These are phyloP conservation scores for Trematomus loennbergii DNA, from an alignment of 2,113 vertebrate genomes.

Conservation along the genomic window DNA sequence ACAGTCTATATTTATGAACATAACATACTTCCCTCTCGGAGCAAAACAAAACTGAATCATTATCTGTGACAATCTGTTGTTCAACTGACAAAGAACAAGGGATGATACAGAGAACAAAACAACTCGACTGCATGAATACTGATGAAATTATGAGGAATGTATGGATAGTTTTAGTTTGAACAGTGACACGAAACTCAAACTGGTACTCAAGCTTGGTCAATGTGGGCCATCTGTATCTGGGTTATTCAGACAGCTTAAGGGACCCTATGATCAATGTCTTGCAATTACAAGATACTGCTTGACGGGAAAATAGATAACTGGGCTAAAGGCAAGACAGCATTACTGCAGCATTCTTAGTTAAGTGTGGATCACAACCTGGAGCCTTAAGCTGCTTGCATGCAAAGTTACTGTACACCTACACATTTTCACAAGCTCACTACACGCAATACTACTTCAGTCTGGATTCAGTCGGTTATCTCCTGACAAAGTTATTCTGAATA, in stretches of 20 bases:
- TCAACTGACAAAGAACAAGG: not conserved
- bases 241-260: not conserved
- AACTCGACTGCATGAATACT: too few relatives aligned
- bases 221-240: constrained; percentile 5
- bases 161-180: not conserved
- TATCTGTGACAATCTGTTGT: too few relatives aligned
- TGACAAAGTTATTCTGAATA: constrained; percentile 6
- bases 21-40: too few relatives aligned
- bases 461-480: not conserved
- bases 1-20: too few relatives aligned
- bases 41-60: too few relatives aligned
- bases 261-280: constrained; percentile 14
- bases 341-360: constrained; percentile 47
- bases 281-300: constrained; percentile 10
- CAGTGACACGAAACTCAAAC: not conserved
- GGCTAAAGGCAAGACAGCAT: constrained; percentile 23
- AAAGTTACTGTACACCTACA: not conserved
- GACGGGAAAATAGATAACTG: not conserved
- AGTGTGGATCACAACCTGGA: constrained; percentile 6
- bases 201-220: not conserved
- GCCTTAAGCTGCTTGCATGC: constrained; percentile 9
- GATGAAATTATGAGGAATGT: not conserved
- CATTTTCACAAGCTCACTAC: too few relatives aligned
- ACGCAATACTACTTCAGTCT: not conserved
- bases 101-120: not conserved